Conservation (phyloP, 2,113 vertebrate species). For the Megatriorchis doriae region DNA sequence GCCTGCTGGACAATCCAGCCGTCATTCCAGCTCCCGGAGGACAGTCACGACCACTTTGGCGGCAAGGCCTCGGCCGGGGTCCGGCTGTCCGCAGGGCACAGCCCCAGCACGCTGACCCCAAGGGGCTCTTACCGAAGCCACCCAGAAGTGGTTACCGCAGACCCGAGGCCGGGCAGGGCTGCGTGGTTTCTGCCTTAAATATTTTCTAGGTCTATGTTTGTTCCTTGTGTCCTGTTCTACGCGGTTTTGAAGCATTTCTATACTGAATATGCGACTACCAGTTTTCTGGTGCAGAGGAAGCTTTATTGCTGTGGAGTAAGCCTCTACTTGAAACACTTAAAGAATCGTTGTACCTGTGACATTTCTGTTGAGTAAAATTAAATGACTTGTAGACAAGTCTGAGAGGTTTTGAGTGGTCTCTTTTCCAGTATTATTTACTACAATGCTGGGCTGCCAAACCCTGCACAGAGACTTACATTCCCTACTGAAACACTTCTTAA, state of each 20-base stretch:
- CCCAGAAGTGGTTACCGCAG: rapidly evolving
- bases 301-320: not conserved
- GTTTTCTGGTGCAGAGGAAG: not conserved
- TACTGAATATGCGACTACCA: not conserved
- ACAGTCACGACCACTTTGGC: rapidly evolving
- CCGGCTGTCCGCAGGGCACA: rapidly evolving
- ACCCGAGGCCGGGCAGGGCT: not conserved
- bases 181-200: rapidly evolving
- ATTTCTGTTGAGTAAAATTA: not conserved
- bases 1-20: too few species aligned
- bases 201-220: not conserved
- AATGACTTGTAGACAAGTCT: not conserved
- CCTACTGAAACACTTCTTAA: not conserved
- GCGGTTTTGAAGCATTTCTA: not conserved
- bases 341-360: not conserved
- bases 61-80: too few species aligned
- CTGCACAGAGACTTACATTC: not conserved
- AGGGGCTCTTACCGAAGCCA: too few species aligned
- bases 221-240: not conserved
- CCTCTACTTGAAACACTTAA: not conserved
- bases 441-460: not conserved
- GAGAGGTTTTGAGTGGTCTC: not conserved
- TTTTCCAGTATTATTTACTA: not conserved
- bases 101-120: not conserved
- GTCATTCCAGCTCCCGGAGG: rapidly evolving